Percentiles rank a stretch among this genome's conserved stretches.
These are phyloP conservation scores for Cossypha caffra DNA, from an alignment of 2,797 vertebrate species.

Conservation along the genomic window DNA sequence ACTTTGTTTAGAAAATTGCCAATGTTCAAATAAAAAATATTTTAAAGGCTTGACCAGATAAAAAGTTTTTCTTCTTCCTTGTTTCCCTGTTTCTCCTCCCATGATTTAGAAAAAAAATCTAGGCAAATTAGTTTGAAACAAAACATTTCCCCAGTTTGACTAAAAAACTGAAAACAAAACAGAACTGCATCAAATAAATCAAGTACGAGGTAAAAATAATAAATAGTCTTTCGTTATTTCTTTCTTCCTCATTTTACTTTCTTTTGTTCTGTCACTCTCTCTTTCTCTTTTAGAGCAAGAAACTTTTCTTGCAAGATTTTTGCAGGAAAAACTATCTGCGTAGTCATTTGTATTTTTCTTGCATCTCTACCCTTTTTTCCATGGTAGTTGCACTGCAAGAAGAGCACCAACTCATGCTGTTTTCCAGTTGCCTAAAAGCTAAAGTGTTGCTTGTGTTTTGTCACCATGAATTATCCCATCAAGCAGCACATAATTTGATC, in stretches of 20 bases:
- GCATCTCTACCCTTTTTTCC: not conserved
- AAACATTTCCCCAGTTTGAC: not conserved
- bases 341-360: not conserved
- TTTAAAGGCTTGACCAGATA: not conserved
- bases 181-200: not conserved
- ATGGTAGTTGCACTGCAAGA: not conserved
- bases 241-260: no score
- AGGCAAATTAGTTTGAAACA: not conserved
- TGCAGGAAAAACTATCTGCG: not conserved
- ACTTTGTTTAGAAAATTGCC: conserved; percentile 14
- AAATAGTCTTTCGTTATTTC: rapidly evolving
- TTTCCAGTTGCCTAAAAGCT: not conserved
- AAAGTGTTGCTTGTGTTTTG: not conserved
- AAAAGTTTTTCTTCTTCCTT: not conserved
- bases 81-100: not conserved
- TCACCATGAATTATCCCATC: not conserved
- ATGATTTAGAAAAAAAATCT: not conserved
- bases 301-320: no score
- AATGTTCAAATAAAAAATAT: not conserved
- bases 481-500: not conserved
- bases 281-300: not conserved
- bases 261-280: no score
- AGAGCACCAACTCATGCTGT: not conserved
- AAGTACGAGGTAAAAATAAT: not conserved
- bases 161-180: not conserved